These are phyloP conservation scores for Aporophyla lueneburgensis DNA, from an alignment of 2,888 invertebrate species.

Conservation along the genomic window DNA sequence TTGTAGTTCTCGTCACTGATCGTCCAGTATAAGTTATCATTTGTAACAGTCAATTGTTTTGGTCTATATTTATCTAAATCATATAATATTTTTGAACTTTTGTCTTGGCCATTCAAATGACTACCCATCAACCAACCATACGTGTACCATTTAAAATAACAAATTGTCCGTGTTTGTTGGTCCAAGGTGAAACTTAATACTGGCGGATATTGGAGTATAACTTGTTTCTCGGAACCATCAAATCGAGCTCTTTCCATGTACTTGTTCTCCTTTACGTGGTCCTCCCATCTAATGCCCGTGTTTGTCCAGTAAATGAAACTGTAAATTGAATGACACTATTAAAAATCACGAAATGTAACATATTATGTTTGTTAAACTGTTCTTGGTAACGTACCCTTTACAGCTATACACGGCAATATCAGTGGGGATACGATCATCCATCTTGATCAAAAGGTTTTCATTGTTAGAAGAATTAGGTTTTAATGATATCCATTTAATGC, in stretches of 20 bases:
- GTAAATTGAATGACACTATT: not conserved
- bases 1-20: no score
- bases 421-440: not conserved
- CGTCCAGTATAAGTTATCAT: not conserved
- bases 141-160: not conserved
- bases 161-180: no score
- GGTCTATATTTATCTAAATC: no score
- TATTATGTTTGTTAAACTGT: not conserved
- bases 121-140: fast-evolving
- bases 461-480: slow-evolving; percentile 56
- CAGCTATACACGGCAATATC: slow-evolving; percentile 5
- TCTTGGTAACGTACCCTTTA: not conserved
- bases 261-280: no score
- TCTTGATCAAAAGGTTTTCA: not conserved
- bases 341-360: not conserved
- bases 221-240: not conserved
- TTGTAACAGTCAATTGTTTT: not conserved
- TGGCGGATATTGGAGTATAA: fast-evolving
- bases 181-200: not conserved
- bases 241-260: not conserved
- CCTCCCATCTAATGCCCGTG: fast-evolving
- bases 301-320: not conserved
- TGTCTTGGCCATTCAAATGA: fast-evolving
- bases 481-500: slow-evolving; percentile 90
- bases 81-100: fast-evolving